Evolutionary conservation across 2,113 vertebrate species (phyloP).

Genomic region (Leptosomus discolor): DNA sequence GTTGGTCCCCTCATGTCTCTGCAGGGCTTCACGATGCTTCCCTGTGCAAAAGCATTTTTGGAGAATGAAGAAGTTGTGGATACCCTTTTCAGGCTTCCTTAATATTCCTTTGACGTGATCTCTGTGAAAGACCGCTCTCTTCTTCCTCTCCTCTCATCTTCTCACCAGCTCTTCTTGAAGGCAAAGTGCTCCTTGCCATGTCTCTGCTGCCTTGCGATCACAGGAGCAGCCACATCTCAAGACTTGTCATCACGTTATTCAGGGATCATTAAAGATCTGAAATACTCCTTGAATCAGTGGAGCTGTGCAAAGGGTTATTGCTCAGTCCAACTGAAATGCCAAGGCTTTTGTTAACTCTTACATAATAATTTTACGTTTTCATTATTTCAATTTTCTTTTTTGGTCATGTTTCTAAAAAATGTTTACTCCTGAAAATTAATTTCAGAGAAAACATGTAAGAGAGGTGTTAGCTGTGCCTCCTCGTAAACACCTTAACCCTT

Average conservation of each 20-base stretch:
- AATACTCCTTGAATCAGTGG: conserved; percentile 9
- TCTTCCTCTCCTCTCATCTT: not conserved
- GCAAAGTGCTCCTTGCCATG: not conserved
- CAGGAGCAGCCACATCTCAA: not conserved
- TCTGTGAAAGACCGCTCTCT: not conserved
- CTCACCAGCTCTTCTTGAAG: not conserved
- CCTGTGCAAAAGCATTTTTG: not conserved
- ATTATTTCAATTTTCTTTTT: conserved; percentile 9
- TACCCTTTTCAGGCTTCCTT: not conserved
- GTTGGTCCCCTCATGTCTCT: not conserved
- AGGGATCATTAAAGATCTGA: conserved; percentile 27
- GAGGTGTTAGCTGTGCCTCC: not conserved
- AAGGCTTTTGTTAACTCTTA: not conserved
- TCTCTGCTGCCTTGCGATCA: not conserved
- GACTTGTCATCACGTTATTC: not conserved
- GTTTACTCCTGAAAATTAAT: not conserved
- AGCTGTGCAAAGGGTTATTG: conserved; percentile 23
- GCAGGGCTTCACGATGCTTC: not conserved
- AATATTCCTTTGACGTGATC: not conserved
- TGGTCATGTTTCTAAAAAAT: not conserved
- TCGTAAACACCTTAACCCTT: not conserved
- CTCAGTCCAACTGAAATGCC: conserved; percentile 49
- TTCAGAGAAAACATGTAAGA: not conserved
- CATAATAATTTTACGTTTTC: not conserved
- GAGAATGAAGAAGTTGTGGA: not conserved